A percentile compares a stretch with the other conserved stretches of the same genome.
phyloP scores from a whole-genome alignment of 2,888 invertebrate genomes.

The Lobophora halterata region DNA sequence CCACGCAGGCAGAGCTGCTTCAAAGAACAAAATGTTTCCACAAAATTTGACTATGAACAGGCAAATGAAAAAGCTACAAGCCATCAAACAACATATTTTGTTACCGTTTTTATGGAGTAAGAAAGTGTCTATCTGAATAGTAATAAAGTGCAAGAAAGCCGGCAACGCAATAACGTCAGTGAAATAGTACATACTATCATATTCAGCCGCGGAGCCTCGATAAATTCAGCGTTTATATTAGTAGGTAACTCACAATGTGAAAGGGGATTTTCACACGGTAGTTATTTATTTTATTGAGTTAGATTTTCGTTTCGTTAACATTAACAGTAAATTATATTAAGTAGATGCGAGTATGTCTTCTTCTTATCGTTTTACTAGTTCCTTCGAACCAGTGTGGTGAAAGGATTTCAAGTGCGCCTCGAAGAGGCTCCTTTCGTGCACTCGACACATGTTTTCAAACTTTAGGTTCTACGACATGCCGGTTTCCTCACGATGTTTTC shows the following conservation, averaged over 20 bases:
- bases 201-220: conserved; percentile 29
- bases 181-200: conserved; percentile 41
- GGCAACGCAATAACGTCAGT: conserved; percentile 39
- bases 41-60: conserved; percentile 16
- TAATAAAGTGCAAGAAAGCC: conserved; percentile 46
- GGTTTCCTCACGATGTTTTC: too few relatives aligned
- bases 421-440: too few relatives aligned
- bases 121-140: conserved; percentile 44
- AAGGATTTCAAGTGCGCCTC: too few relatives aligned
- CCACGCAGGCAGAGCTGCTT: too few relatives aligned
- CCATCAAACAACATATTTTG: conserved; percentile 32
- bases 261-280: conserved; percentile 2
- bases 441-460: too few relatives aligned
- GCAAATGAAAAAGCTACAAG: conserved; percentile 30
- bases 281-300: too few relatives aligned
- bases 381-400: too few relatives aligned
- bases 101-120: conserved; percentile 42
- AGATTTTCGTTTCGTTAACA: too few relatives aligned
- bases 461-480: too few relatives aligned
- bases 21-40: conserved; percentile 5
- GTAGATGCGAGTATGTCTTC: too few relatives aligned
- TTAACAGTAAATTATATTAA: too few relatives aligned
- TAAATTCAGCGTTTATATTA: conserved; percentile 40
- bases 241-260: conserved; percentile 21
- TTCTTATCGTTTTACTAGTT: too few relatives aligned